Conservation (phyloP, 2,888 invertebrate species). For the Hartigia nigra region DNA sequence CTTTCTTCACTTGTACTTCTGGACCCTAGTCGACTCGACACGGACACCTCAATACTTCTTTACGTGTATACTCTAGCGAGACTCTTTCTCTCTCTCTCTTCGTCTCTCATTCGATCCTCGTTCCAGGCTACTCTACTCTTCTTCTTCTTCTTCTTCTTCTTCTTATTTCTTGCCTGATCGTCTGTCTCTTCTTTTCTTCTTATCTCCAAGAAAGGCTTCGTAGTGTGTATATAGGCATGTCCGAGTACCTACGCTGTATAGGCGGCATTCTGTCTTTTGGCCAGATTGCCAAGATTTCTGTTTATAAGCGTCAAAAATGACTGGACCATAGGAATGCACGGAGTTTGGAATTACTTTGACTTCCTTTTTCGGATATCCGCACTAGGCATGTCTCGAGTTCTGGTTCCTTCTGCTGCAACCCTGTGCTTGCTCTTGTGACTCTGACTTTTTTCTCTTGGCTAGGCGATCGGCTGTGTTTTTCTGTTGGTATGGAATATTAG, state of each 20-base stretch:
- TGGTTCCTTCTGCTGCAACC: not conserved
- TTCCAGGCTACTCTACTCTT: constrained; percentile 15
- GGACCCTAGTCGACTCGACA: constrained; percentile 18
- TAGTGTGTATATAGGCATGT: constrained; percentile 16
- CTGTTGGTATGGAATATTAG: not conserved
- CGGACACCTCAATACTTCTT: not conserved
- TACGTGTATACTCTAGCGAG: not conserved
- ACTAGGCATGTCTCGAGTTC: not conserved
- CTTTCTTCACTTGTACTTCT: constrained; percentile 23
- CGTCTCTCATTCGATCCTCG: constrained; percentile 19
- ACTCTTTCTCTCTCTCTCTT: constrained; percentile 2
- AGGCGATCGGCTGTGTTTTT: not conserved
- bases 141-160: constrained; percentile 10
- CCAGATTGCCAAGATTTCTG: constrained; percentile 51
- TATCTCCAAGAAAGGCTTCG: constrained; percentile 22
- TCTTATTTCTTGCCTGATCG: constrained; percentile 1
- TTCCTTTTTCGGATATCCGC: not conserved
- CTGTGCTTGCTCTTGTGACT: not conserved
- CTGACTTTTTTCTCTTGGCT: not conserved
- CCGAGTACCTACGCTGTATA: constrained; percentile 9
- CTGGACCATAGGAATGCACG: not conserved
- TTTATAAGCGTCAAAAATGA: constrained; percentile 53
- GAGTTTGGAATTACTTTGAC: not conserved
- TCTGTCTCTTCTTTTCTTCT: constrained; percentile 3
- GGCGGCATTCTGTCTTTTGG: constrained; percentile 27